A percentile compares a stretch with the other conserved stretches of the same genome.
Conservation (phyloP, 2,888 invertebrate genomes). For the Rhodophaea formosa region DNA sequence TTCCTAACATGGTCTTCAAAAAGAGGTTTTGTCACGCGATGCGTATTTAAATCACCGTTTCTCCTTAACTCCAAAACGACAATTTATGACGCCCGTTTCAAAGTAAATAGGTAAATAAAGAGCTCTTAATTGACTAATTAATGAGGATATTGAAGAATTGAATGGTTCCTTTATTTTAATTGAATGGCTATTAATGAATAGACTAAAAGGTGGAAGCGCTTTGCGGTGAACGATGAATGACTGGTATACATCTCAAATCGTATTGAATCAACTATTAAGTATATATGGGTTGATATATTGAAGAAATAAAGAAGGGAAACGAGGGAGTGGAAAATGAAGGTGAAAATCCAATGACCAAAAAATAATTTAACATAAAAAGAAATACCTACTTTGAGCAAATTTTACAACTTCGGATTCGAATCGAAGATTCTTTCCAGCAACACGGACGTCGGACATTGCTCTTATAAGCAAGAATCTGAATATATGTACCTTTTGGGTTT, state of each 20-base stretch:
- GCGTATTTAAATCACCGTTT: conserved; percentile 3
- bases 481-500: too few species aligned
- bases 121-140: conserved; percentile 59
- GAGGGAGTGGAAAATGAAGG: too few species aligned
- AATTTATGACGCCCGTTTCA: conserved; percentile 29
- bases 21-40: conserved; percentile 10
- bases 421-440: too few species aligned
- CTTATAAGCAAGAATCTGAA: too few species aligned
- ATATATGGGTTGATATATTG: too few species aligned
- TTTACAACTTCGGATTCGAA: too few species aligned
- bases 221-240: conserved; percentile 30
- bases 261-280: too few species aligned
- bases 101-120: conserved; percentile 47
- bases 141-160: conserved; percentile 48
- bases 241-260: not conserved
- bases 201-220: conserved; percentile 27
- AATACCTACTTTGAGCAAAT: too few species aligned
- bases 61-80: conserved; percentile 14
- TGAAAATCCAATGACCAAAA: too few species aligned
- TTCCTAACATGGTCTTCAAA: conserved; percentile 12
- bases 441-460: too few species aligned
- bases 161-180: conserved; percentile 50
- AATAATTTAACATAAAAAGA: too few species aligned
- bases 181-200: conserved; percentile 41
- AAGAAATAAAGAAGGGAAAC: too few species aligned